Base-by-base conservation (phyloP, 1,140 invertebrate genomes). In the Tyrophagus putrescentiae region DNA sequence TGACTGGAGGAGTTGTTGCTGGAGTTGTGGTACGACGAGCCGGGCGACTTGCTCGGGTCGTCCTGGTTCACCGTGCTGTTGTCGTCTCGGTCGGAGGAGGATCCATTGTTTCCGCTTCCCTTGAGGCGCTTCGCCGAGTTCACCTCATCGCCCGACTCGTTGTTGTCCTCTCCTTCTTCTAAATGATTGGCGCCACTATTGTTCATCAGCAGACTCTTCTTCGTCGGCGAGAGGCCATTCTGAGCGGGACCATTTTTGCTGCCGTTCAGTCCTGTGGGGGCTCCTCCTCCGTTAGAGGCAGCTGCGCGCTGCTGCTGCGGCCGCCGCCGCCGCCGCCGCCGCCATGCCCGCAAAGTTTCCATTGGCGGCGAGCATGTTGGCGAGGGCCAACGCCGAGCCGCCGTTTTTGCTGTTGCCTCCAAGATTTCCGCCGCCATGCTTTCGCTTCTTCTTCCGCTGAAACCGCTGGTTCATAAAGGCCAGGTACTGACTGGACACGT, bases 381-480 rank as follows among this genome's bases (percentile, higher is more conserved):
- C 23, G 16, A 54, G 27, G 32, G 25, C 52, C 18, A 27, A n/a
- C 2, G 52, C 52, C 13, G 25, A 54, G 13, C 13, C 52, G 2
- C 11, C 2, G 39, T 31, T 53, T 5, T 29, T 53, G 23, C n/a
- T 23, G 13, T 54, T 13, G n/a, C n/a, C n/a, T n/a, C n/a, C n/a
- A n/a, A n/a, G n/a, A n/a, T n/a, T n/a, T n/a, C n/a, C n/a, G n/a
- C n/a, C n/a, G n/a, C n/a, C n/a, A 54, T 54, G 52, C 39, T 54
- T 54, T 54, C 28, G 13, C 39, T 27, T 13, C 21, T 34, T 31
- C 39, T 54, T 54, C 13, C 25, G 13, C n/a, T n/a, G n/a, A 54
- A 54, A 54, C 27, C 52, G 13, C 39, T 54, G 52, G 18, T 31
- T 34, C 52, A 54, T 54, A 54, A 54, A 54, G 32, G 52, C 52